phyloP scores from a whole-genome alignment of 2,888 invertebrate genomes.

The Drosophila merina region DNA sequence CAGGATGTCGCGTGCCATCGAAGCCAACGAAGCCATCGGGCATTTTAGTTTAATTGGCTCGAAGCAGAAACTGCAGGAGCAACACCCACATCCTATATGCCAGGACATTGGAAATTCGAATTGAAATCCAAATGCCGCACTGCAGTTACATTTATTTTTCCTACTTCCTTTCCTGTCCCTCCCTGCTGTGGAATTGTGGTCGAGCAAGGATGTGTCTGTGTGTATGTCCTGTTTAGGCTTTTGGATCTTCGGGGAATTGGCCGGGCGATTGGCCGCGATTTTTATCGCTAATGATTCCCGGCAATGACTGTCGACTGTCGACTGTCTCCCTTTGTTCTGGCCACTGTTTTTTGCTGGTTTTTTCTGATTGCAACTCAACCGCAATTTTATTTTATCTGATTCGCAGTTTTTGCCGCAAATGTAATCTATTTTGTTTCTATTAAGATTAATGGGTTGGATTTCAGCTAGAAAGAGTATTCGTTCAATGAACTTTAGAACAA shows the following conservation, averaged over 20 bases:
- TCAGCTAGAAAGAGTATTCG: background rate
- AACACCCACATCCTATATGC: background rate
- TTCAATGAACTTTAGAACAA: constrained; percentile 2
- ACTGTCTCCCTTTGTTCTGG: constrained; percentile 8
- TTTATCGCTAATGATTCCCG: constrained; percentile 43
- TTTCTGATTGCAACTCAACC: constrained; percentile 37
- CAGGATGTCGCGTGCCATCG: constrained; percentile 57
- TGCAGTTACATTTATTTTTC: constrained; percentile 51
- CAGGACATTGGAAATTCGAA: constrained; percentile 13
- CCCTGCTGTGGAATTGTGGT: constrained; percentile 46
- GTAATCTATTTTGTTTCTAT: constrained; percentile 13
- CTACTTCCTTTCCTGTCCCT: constrained; percentile 1
- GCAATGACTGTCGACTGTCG: constrained; percentile 26
- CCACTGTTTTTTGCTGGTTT: constrained; percentile 28
- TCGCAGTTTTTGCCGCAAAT: constrained; percentile 8
- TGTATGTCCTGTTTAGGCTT: constrained; percentile 32
- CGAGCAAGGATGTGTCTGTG: constrained; percentile 11
- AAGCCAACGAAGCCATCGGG: constrained; percentile 34
- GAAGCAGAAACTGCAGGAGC: constrained; percentile 13
- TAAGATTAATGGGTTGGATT: constrained; percentile 17
- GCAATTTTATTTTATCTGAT: constrained; percentile 35
- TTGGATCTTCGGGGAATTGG: constrained; percentile 42
- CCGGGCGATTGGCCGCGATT: constrained; percentile 23
- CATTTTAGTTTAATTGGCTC: constrained; percentile 71
- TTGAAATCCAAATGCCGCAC: constrained; percentile 60